Conservation (phyloP, 2,888 invertebrate species). For the Polymixis flavicincta region DNA sequence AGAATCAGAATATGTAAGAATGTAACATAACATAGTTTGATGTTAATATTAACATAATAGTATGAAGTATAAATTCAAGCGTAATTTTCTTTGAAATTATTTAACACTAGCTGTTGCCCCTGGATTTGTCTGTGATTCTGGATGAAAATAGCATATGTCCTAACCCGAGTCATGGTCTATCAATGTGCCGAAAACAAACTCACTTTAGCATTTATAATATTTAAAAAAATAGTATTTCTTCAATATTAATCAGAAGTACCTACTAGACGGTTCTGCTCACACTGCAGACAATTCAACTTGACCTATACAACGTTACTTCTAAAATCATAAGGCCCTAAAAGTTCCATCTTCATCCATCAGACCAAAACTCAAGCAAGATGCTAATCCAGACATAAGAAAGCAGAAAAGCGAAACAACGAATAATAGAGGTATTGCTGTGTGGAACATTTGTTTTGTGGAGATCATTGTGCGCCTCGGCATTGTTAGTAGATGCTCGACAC, state of each 20-base stretch:
- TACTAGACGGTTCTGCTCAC: not conserved
- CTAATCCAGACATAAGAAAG: conserved; percentile 54
- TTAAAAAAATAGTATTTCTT: not conserved
- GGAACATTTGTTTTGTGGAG: conserved; percentile 65
- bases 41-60: no score
- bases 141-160: no score
- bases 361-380: conserved; percentile 19
- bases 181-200: not conserved
- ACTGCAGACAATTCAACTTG: not conserved
- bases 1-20: no score
- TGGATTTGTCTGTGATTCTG: no score
- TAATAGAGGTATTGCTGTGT: conserved; percentile 49
- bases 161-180: no score
- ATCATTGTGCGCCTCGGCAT: conserved; percentile 65
- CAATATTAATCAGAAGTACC: not conserved
- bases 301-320: not conserved
- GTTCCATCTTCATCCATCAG: not conserved
- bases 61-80: no score
- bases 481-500: conserved; percentile 67
- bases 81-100: not conserved
- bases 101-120: not conserved
- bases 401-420: conserved; percentile 54
- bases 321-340: not conserved
- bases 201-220: not conserved
- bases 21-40: no score